Conservation (phyloP, 2,113 vertebrate genomes). For the Callorhinus ursinus region DNA sequence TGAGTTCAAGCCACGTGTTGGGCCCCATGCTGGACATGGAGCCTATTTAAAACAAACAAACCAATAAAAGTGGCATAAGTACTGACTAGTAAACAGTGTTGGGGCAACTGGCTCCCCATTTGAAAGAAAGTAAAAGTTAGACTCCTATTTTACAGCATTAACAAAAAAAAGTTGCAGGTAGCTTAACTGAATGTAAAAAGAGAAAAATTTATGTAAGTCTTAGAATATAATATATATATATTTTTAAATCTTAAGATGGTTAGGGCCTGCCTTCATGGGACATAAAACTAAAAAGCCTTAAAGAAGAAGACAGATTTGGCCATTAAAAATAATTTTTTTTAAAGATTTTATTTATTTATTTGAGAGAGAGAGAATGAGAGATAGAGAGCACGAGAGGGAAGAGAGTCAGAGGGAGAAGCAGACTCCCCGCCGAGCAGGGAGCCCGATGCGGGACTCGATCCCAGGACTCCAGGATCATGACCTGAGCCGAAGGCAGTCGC, state of each 20-base stretch:
- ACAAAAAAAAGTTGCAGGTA: neutral
- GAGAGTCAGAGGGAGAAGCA: too few relatives aligned
- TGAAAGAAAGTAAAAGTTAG: neutral
- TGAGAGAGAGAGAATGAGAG: too few relatives aligned
- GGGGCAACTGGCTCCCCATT: neutral
- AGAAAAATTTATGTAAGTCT: neutral
- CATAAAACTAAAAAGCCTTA: neutral
- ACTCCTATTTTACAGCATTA: neutral
- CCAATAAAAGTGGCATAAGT: neutral
- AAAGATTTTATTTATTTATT: too few relatives aligned
- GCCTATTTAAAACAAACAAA: neutral
- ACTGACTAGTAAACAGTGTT: neutral
- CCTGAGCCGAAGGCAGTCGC: too few relatives aligned
- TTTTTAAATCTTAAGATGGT: neutral
- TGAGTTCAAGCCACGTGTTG: neutral
- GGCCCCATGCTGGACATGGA: neutral
- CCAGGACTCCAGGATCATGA: too few relatives aligned
- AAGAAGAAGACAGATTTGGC: neutral
- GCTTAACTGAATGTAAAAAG: neutral
- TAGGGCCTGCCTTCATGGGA: neutral
- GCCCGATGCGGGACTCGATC: too few relatives aligned
- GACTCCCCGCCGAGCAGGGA: too few relatives aligned
- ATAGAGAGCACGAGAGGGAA: too few relatives aligned
- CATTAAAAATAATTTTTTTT: constrained; percentile 2
- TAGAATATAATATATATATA: neutral